Evolutionary conservation across 2,888 invertebrate species (phyloP), one percentile per base, ranked within the genome.

Genomic region (Apomyelois bistriatella): DNA sequence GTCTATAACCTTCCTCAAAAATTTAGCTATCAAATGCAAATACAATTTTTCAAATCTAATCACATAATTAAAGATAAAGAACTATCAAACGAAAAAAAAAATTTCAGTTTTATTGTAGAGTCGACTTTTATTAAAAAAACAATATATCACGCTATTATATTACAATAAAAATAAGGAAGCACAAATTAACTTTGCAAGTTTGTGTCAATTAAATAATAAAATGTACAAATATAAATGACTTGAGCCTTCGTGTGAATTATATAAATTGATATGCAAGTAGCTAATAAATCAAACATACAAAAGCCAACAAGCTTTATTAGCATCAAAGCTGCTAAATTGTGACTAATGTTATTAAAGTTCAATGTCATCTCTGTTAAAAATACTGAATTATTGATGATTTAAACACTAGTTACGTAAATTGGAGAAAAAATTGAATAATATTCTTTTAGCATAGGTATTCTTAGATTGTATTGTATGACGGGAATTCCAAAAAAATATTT

Each of bases 301-400:
- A 30, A 32, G 37, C 28, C 38, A 30, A 52, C 43, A 43, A 35
- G 38, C 38, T 30, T 35, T 51, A 42, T 51, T 52, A 49, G 10
- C 43, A 52, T 16, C 4, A 12, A 42, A 43, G 43, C 17, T 42
- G 32, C 1, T 37, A 6, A 38, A 40, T 35, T 35, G 37, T 35
- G 42, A 28, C 22, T 28, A 28, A 52, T 43, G 17, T 12, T 28
- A 46, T 43, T 46, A 52, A 52, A 52, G 52, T 52, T 52, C 52
- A 52, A 52, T 46, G 52, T 43, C 52, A 28, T 35, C 12, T 51
- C 35, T 12, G 37, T 9, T 8, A 32, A 28, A 28, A 10, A 38
- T 38, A 15, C 15, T 50, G 16, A 41, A 51, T 51, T 28, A 40
- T 49, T 40, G 5, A 40, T 42, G 16, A 51, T 0, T n/a, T 10